Base-by-base conservation (phyloP, 2,888 invertebrate species). In the Synanthedon vespiformis region DNA sequence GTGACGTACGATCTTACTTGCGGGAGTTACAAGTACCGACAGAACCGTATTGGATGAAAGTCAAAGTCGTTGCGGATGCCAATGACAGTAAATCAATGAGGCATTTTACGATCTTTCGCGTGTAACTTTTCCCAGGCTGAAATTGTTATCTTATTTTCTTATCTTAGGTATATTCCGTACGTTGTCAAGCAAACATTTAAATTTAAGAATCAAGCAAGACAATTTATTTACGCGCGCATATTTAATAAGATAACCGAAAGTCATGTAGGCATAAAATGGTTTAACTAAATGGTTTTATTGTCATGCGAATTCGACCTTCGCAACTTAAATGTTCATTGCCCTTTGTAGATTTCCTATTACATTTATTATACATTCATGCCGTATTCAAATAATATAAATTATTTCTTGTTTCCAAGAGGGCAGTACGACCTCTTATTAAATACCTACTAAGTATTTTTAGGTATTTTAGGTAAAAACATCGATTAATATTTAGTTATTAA, bases 261-360 rank as follows among this genome's bases (percentile, higher is more conserved):
- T 34, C 34, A 34, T 34, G 34, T 34, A 34, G 34, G 34, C 34
- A 34, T 34, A 34, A 34, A 34, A 34, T 34, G 34, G 34, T 34
- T 34, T n/a, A n/a, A n/a, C n/a, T 34, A 34, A 8, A 34, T 34
- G 11, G 6, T n/a, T 44, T 44, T 13, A 44, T 44, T 44, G 44
- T 44, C 44, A 44, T 34, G 34, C 34, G 34, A 34, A 44, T 61
- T 64, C 66, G 68, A 72, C 74, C 78, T 76, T 80, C 75, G 70
- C 69, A 68, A 63, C 66, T 50, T 59, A 59, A 60, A 61, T 76
- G 77, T 74, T 72, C 77, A 70, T 75, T 78, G 78, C 78, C 78
- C 77, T 77, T 72, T 70, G 61, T 56, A 61, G 66, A 74, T 71
- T 72, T 74, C 70, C 72, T 67, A 71, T 58, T 64, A 65, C 62